phyloP scores from a whole-genome alignment of 2,888 invertebrate genomes.

The Volucella bombylans region DNA sequence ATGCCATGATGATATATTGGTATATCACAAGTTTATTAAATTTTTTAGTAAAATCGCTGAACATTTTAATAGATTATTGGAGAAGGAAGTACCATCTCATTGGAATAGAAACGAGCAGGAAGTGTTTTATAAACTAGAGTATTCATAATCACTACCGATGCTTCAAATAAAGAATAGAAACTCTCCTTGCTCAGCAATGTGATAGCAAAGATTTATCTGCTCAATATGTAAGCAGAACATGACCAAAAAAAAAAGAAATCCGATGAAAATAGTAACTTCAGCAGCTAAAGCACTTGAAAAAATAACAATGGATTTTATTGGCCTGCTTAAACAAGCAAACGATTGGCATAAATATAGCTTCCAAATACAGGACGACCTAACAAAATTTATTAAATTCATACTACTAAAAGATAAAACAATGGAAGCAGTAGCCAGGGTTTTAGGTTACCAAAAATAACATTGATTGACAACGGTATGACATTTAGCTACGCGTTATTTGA shows the following conservation, averaged over 20 bases:
- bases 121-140: no score
- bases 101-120: no score
- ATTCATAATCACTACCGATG: no score
- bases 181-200: no score
- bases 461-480: conserved; percentile 29
- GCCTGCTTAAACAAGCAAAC: neutral
- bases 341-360: neutral
- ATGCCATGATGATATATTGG: no score
- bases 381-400: conserved; percentile 5
- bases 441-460: conserved; percentile 10
- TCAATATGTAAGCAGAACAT: conserved; percentile 76
- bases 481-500: conserved; percentile 27
- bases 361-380: conserved; percentile 38
- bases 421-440: conserved; percentile 22
- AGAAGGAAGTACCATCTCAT: no score
- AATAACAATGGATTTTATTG: conserved; percentile 40
- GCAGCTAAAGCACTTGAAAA: conserved; percentile 47
- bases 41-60: no score
- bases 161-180: no score
- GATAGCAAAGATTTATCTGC: no score
- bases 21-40: no score
- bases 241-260: conserved; percentile 48
- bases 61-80: no score
- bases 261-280: conserved; percentile 45
- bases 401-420: conserved; percentile 12